Evolutionary conservation across 2,113 vertebrate genomes (phyloP), one percentile per base, ranked within the genome.

Genomic region (Mastomys natalensis): DNA sequence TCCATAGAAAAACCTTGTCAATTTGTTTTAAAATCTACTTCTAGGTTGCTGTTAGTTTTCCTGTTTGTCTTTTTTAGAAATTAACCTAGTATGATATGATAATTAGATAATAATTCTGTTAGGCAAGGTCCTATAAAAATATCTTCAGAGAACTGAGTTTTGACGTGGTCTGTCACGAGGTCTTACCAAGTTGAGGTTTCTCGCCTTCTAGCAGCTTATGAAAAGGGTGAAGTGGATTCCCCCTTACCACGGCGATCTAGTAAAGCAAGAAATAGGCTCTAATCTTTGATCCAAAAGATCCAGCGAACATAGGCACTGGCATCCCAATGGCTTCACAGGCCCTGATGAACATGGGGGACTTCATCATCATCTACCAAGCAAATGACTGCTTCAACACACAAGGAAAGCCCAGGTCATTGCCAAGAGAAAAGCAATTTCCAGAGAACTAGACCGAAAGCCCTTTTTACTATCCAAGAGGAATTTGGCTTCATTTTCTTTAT

Each of bases 391-490:
- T 62, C 51, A 74, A 74, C 11, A 74, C n/a, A 15, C 19, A 62
- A 66, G 60, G 6, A 88, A 66, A 80, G 72, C 34, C 53, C 81
- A 70, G 13, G 58, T 26, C 77, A 66, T 87, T 17, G 77, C 15
- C 22, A 53, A 68, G 58, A 86, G 58, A 92, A 97, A 85, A 64
- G 60, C 29, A 31, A 92, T 76, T 93, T 92, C 76, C 31, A 80
- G 40, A 51, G 43, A 95, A 86, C 19, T 78, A 70, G 81, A 74
- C 4, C 1, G 7, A 89, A 91, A 82, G 26, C 31, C 22, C 31
- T 48, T 85, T 53, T 96, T 22, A 62, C 31, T n/a, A 45, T 78
- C 45, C 70, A 3, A 15, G 6, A 74, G 51, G 70, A 37, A 0
- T 91, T 43, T 19, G 48, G 91, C n/a, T 43, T 80, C 77, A 80